Percentiles rank a stretch among this genome's conserved stretches.
phyloP scores from a whole-genome alignment of 2,888 invertebrate species.

The Monochamus alternatus region DNA sequence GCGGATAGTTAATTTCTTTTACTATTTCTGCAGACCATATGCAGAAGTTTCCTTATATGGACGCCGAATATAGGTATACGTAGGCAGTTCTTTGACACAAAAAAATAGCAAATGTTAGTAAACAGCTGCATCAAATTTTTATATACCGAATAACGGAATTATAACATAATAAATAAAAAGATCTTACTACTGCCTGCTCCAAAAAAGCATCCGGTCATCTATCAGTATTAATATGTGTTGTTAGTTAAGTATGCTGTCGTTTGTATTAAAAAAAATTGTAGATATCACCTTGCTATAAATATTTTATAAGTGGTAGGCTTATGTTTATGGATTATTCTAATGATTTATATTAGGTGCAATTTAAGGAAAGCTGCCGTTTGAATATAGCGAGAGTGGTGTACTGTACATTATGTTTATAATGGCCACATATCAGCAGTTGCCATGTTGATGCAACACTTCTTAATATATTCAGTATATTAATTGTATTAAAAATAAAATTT shows the following conservation, averaged over 20 bases:
- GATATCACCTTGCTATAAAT: not conserved
- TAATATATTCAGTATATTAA: no score
- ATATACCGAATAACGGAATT: slow-evolving; percentile 6
- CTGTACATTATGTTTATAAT: not conserved
- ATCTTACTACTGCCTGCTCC: slow-evolving; percentile 5
- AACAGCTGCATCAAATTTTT: slow-evolving; percentile 22
- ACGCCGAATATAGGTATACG: not conserved
- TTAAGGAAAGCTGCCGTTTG: not conserved
- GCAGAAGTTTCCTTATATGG: slow-evolving; percentile 17
- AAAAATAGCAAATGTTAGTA: slow-evolving; percentile 27
- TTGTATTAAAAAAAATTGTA: not conserved
- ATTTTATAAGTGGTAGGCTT: not conserved
- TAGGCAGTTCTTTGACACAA: slow-evolving; percentile 7
- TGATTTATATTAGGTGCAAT: not conserved
- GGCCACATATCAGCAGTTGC: not conserved
- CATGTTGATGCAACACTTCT: not conserved
- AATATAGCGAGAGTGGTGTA: not conserved
- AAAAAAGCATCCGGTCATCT: slow-evolving; percentile 21
- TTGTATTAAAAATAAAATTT: no score
- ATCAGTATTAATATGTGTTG: not conserved
- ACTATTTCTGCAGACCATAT: slow-evolving; percentile 8
- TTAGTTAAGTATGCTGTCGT: not conserved
- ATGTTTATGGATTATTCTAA: not conserved
- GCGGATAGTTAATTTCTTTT: not conserved
- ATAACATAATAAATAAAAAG: not conserved